Evolutionary conservation across 1,140 invertebrate species (phyloP), one percentile per base, ranked within the genome.

Genomic region (Lepidotrigona ventralis): DNA sequence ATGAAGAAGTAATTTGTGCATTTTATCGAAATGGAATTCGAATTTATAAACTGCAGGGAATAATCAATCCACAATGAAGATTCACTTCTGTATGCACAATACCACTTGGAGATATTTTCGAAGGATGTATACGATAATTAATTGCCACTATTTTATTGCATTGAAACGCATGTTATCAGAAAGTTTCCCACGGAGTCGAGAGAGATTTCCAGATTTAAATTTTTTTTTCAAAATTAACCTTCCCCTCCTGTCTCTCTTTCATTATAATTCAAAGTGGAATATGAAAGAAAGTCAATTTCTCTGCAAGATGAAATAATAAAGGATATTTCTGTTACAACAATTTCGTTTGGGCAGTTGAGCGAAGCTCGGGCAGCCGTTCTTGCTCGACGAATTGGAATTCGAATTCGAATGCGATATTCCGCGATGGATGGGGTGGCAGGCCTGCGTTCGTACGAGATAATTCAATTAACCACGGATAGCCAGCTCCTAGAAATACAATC

Each of bases 381-480:
- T n/a, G 6, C 8, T 51, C 46, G 23, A n/a, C 23, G 46, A n/a
- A 46, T 46, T 58, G 66, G 33, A 64, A 79, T 46, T 58, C 77
- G 33, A 64, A 79, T 73, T 81, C 58, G 73, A 81, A 74, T 74
- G 79, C 69, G 53, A 73, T 81, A 53, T 64, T 33, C 70, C 26
- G 56, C 33, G 56, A 14, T 53, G 26, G 53, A 39, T 29, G 82
- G 56, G 6, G 58, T 39, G 69, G 29, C 68, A n/a, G 75, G 29
- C 53, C 39, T 70, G 74, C 74, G 46, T 63, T 69, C 75, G 69
- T 63, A 76, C 70, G 70, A 72, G 86, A 87, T 87, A 79, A 86
- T 87, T 87, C 81, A 87, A 87, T 87, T 86, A 87, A 66, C 74
- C 51, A 58, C 66, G 85, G 81, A 79, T 72, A 83, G 79, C 70